Conservation (phyloP, 1,140 invertebrate genomes). For the Akabosia matsudoensis region DNA sequence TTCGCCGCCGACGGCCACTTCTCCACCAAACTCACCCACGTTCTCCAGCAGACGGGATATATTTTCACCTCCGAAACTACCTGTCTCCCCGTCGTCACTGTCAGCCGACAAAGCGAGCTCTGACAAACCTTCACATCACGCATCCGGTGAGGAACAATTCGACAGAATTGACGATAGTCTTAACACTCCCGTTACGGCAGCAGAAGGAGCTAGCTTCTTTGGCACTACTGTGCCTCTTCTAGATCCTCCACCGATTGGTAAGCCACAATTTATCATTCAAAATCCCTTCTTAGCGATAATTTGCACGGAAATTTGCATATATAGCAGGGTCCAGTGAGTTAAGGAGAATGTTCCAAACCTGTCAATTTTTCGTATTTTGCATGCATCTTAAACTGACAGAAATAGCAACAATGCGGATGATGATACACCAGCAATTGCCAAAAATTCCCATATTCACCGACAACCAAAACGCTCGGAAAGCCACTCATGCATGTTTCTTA, state of each 20-base stretch:
- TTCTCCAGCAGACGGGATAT: conserved; percentile 12
- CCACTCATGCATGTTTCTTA: too few species aligned
- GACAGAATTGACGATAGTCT: conserved; percentile 46
- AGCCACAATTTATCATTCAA: conserved; percentile 22
- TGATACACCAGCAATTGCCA: too few species aligned
- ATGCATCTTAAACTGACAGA: too few species aligned
- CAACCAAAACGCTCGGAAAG: too few species aligned
- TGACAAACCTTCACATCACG: conserved; percentile 9
- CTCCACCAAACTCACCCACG: conserved; percentile 40
- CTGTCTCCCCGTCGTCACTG: neutral
- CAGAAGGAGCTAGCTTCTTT: conserved; percentile 45
- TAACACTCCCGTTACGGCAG: conserved; percentile 44
- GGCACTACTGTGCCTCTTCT: conserved; percentile 38
- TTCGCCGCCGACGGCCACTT: conserved; percentile 45
- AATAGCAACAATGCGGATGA: too few species aligned
- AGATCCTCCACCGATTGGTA: conserved; percentile 45
- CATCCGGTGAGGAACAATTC: conserved; percentile 27
- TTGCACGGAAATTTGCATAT: too few species aligned
- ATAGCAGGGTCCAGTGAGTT: too few species aligned
- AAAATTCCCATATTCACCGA: too few species aligned
- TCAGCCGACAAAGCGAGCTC: conserved; percentile 23
- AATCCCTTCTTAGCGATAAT: too few species aligned
- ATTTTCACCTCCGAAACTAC: neutral
- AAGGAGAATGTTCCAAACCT: too few species aligned
- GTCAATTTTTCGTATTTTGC: too few species aligned